Percentiles rank a stretch among this genome's conserved stretches.
Evolutionary conservation across 2,797 vertebrate genomes (phyloP).

Genomic region (Steatocranus sp.): DNA sequence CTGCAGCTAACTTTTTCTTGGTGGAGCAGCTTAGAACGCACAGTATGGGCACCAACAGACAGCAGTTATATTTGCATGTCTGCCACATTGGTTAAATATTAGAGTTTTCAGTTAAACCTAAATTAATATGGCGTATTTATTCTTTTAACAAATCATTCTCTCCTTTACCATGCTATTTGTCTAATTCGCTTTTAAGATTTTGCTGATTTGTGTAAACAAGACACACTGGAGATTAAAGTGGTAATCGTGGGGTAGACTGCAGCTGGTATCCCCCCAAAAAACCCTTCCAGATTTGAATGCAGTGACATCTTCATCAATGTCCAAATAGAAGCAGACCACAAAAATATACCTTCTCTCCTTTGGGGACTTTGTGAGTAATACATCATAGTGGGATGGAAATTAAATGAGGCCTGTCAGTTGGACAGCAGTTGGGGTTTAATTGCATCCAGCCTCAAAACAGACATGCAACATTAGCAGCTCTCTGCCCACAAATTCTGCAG

Average conservation of each 20-base stretch:
- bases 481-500: slow-evolving; percentile 34
- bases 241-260: not conserved
- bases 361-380: slow-evolving; percentile 5
- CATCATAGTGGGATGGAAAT: slow-evolving; percentile 43
- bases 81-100: not conserved
- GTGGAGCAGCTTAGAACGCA: not conserved
- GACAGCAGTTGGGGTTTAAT: slow-evolving; percentile 45
- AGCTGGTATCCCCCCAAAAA: not conserved
- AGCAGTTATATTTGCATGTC: not conserved
- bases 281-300: not conserved
- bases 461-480: slow-evolving; percentile 54
- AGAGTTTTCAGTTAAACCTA: not conserved
- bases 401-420: slow-evolving; percentile 42
- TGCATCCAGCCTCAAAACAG: slow-evolving; percentile 50
- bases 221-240: not conserved
- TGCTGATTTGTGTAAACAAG: not conserved
- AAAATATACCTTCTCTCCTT: not conserved
- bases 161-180: not conserved
- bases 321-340: not conserved
- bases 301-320: not conserved
- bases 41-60: not conserved
- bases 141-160: not conserved
- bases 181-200: not conserved
- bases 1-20: not conserved
- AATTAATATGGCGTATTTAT: not conserved